Conservation (phyloP, 2,797 vertebrate genomes). For the Acanthurus tractus region DNA sequence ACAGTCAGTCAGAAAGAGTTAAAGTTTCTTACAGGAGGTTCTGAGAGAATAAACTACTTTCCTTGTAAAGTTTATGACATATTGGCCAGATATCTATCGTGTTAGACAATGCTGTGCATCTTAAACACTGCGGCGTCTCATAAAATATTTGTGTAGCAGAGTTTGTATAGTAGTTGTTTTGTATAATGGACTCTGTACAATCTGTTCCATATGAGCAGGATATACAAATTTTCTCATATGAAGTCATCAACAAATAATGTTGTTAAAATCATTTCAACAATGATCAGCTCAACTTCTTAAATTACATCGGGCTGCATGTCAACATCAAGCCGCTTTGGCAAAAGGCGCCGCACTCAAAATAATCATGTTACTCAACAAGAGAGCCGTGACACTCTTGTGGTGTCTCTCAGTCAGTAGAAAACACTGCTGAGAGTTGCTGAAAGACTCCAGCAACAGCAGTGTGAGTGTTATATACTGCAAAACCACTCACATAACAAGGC, state of each 20-base stretch:
- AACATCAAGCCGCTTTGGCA: neutral
- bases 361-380: neutral
- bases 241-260: neutral
- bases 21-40: too few relatives aligned
- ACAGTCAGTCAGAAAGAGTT: slow-evolving; percentile 1
- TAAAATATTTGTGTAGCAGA: neutral
- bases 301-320: neutral
- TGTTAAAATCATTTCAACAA: neutral
- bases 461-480: neutral
- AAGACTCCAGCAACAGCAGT: neutral
- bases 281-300: neutral
- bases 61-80: neutral
- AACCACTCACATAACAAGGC: slow-evolving; percentile 4
- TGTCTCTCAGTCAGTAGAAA: slow-evolving; percentile 23
- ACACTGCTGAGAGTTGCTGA: neutral
- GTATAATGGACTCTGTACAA: neutral
- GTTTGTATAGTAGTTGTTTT: too few relatives aligned
- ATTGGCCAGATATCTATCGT: too few relatives aligned
- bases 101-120: neutral
- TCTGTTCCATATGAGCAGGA: neutral
- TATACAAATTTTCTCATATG: neutral
- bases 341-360: neutral
- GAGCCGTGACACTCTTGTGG: slow-evolving; percentile 17
- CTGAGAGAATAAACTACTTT: neutral
- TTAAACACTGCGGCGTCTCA: neutral